Base-by-base conservation (phyloP, 2,888 invertebrate genomes). In the Bellardia bayeri region DNA sequence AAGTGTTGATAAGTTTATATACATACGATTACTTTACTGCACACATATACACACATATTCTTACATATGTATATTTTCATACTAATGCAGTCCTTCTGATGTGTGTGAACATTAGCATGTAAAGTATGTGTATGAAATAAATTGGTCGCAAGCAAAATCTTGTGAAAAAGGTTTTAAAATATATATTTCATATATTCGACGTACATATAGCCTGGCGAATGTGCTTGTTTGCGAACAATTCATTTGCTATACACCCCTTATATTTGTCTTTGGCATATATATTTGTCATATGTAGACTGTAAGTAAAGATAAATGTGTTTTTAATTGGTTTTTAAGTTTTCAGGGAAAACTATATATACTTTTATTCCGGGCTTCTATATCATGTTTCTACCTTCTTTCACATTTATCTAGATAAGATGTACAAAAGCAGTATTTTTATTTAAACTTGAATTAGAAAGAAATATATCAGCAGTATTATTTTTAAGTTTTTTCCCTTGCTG, bases 241-340 rank as follows among this genome's bases (percentile, higher is more conserved):
- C 37, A 37, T 37, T 37, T 37, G 6, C 4, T 37, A 37, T 37
- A 37, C 37, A 37, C 37, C 37, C 37, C 5, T 37, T 37, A 42
- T 56, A 30, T 81, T 72, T 64, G 68, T 69, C 49, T 42, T 68
- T 79, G 72, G 63, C 71, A 69, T 42, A 49, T 64, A 45, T 11
- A 61, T 85, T 75, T 63, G 74, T 54, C 78, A 23, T 66, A 56
- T 45, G 37, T 69, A 80, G 69, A 79, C 69, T 86, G 72, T 83
- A 83, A 86, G 75, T 86, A 83, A 83, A 86, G 86, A 86, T 86
- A 83, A 83, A 86, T 86, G 86, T 82, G 75, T 80, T 86, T 86
- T 86, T 86, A 86, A 86, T 86, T 86, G 86, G 86, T 86, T 86
- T 86, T 80, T 75, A 86, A 86, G 82, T 86, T 86, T 86, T 79